Conservation (phyloP, 2,797 vertebrate species). For the Rousettus madagascariensis region DNA sequence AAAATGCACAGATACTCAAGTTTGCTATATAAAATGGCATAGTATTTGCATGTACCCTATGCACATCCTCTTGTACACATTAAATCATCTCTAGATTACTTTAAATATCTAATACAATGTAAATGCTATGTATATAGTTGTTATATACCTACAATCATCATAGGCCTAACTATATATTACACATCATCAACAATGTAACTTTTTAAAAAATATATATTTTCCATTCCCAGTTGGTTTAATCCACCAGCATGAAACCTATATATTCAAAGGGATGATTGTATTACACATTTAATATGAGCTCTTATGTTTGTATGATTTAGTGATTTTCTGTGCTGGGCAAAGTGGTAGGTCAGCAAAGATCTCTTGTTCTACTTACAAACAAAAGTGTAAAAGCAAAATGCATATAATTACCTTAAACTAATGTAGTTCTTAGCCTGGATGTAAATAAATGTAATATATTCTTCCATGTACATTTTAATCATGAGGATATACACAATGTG, state of each 20-base stretch:
- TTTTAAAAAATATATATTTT: neutral
- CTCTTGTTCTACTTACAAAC: neutral
- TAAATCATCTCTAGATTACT: neutral
- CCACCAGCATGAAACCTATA: neutral
- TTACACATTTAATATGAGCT: neutral
- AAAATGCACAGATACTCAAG: neutral
- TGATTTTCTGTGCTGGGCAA: neutral
- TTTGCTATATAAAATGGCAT: neutral
- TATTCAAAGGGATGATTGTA: neutral
- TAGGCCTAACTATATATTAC: neutral
- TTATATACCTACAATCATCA: neutral
- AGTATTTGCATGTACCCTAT: neutral
- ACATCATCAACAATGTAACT: neutral
- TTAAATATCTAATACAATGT: neutral
- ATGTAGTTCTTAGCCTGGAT: neutral
- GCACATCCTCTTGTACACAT: neutral
- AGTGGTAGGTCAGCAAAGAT: neutral
- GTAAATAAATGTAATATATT: slow-evolving; percentile 45
- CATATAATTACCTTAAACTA: slow-evolving; percentile 37
- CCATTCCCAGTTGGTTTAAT: neutral
- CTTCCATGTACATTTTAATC: slow-evolving; percentile 4
- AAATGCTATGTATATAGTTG: neutral
- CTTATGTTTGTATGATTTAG: neutral
- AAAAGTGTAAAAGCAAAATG: neutral
- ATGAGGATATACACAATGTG: neutral